Percentiles rank a stretch among this genome's conserved stretches.
Evolutionary conservation across 2,888 invertebrate genomes (phyloP).

Genomic region (Clunio marinus): DNA sequence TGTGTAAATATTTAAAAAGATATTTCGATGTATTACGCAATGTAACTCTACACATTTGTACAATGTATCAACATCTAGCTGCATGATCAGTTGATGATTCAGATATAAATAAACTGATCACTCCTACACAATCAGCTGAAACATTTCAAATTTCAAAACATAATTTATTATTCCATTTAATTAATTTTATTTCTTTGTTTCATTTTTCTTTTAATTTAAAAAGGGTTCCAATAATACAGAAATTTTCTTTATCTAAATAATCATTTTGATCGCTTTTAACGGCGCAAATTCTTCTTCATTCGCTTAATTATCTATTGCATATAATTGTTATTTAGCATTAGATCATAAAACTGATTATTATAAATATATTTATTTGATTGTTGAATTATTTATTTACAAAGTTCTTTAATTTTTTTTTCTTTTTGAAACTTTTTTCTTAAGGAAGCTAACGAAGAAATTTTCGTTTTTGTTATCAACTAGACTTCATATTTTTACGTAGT

Average conservation of each 20-base stretch:
- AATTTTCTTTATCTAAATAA: constrained; percentile 12
- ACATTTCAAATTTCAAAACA: not conserved
- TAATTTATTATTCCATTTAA: not conserved
- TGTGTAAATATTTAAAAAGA: too few species aligned
- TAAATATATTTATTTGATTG: not conserved
- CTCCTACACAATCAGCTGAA: not conserved
- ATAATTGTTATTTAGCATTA: not conserved
- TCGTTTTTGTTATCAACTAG: constrained; percentile 17
- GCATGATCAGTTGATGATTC: too few species aligned
- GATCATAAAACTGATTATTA: not conserved
- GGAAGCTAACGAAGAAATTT: not conserved
- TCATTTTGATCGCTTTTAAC: not conserved
- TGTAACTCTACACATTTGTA: too few species aligned
- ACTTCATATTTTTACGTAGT: constrained; percentile 29
- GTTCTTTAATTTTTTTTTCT: not conserved
- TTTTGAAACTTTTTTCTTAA: not conserved
- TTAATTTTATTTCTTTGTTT: constrained; percentile 27
- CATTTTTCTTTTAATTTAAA: constrained; percentile 17
- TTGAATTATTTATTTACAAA: constrained; percentile 3
- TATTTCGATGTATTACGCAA: too few species aligned
- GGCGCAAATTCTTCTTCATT: not conserved
- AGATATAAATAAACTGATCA: too few species aligned
- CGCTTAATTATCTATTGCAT: not conserved
- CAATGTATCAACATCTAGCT: too few species aligned
- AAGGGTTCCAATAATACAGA: constrained; percentile 25